Conservation (phyloP, 2,797 vertebrate species). For the Syndactyla subalaris region DNA sequence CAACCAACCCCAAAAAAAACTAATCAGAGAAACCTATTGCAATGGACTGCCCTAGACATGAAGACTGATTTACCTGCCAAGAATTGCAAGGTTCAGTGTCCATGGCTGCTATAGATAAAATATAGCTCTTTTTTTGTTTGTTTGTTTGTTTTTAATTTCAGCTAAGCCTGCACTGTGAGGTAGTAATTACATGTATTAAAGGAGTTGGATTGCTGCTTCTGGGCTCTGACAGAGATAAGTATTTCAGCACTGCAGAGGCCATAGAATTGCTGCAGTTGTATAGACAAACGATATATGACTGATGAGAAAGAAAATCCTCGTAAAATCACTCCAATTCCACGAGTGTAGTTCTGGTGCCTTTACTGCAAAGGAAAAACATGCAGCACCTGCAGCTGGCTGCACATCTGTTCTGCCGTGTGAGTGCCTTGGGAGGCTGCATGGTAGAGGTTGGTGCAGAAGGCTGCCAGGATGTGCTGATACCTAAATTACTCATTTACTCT, state of each 20-base stretch:
- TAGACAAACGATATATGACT: fast-evolving
- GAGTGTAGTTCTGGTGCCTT: neutral
- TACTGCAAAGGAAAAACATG: neutral
- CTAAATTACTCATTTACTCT: neutral
- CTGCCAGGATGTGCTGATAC: neutral
- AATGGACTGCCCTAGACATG: neutral
- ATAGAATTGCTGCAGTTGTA: neutral
- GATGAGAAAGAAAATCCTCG: neutral
- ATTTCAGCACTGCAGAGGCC: neutral
- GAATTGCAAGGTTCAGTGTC: neutral
- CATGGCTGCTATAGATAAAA: neutral
- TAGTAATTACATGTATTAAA: neutral
- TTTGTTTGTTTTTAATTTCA: neutral
- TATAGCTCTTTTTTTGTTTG: neutral
- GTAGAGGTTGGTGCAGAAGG: neutral
- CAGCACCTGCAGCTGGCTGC: neutral
- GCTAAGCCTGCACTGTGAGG: neutral
- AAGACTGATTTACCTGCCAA: neutral
- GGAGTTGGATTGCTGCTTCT: neutral
- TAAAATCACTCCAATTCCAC: neutral
- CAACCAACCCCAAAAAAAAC: no score
- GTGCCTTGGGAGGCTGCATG: neutral
- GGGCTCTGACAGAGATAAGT: neutral
- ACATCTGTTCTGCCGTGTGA: neutral
- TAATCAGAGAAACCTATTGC: no score